These are phyloP conservation scores for Trachelus tabidus DNA, from an alignment of 2,888 invertebrate genomes.

Conservation along the genomic window DNA sequence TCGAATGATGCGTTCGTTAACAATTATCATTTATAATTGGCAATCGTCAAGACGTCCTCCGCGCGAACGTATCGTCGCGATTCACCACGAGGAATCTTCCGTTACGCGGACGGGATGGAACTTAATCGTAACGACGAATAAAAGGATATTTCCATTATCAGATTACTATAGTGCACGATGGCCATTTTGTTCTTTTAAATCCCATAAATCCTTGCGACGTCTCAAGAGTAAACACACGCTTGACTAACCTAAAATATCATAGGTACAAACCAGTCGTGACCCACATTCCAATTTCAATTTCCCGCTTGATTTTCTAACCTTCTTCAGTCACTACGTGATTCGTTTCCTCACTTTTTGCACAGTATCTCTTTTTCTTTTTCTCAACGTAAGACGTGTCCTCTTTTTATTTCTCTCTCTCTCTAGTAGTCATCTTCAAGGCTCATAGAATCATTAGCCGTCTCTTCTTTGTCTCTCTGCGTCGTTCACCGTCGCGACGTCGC, in stretches of 20 bases:
- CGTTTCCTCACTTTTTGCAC: too few relatives aligned
- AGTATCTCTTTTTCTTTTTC: too few relatives aligned
- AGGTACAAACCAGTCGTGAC: not conserved
- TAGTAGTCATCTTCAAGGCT: not conserved
- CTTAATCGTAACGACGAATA: not conserved
- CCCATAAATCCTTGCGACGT: not conserved
- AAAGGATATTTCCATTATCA: not conserved
- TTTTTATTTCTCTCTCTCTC: too few relatives aligned
- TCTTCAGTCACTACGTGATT: too few relatives aligned
- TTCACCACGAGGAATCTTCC: not conserved
- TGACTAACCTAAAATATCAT: not conserved
- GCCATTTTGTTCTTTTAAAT: not conserved
- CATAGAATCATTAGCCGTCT: not conserved
- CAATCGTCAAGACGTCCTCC: not conserved
- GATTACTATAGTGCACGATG: not conserved
- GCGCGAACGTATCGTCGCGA: not conserved
- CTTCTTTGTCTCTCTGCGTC: not conserved
- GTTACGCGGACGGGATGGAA: not conserved
- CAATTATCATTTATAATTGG: not conserved
- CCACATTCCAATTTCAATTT: not conserved
- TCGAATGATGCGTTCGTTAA: not conserved
- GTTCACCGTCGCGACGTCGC: not conserved
- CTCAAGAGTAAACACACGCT: not conserved
- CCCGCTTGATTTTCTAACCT: not conserved
- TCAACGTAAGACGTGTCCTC: too few relatives aligned